phyloP scores from a whole-genome alignment of 2,113 vertebrate genomes.

The Deroptyus accipitrinus region DNA sequence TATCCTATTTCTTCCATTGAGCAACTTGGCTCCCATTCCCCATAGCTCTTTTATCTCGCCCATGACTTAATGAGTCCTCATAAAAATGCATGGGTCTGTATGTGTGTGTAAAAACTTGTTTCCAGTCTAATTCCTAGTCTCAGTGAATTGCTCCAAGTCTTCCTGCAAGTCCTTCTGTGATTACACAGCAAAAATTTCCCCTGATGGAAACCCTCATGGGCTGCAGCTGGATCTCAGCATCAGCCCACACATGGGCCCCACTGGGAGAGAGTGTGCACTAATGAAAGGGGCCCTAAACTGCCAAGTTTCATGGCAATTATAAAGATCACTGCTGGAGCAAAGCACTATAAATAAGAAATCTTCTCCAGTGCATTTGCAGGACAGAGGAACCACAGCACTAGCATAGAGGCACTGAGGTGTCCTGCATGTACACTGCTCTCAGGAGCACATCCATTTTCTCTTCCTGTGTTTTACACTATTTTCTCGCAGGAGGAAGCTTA shows the following conservation, averaged over 20 bases:
- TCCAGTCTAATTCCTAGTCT: background rate
- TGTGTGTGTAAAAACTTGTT: background rate
- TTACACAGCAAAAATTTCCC: background rate
- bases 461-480: background rate
- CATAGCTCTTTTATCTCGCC: background rate
- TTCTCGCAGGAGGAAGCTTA: background rate
- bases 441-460: background rate
- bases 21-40: background rate
- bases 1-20: background rate
- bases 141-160: background rate
- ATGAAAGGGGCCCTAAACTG: background rate
- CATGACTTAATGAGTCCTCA: background rate
- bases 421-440: background rate
- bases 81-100: background rate
- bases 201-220: background rate
- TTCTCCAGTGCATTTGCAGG: background rate
- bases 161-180: background rate
- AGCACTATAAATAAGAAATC: background rate
- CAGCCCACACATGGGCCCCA: background rate
- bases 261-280: background rate
- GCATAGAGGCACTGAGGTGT: background rate
- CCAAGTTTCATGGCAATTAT: background rate
- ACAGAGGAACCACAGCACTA: background rate
- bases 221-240: rapidly evolving
- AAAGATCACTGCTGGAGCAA: background rate